These are phyloP conservation scores for Pogona vitticeps DNA, from an alignment of 2,113 vertebrate genomes.

Conservation along the genomic window DNA sequence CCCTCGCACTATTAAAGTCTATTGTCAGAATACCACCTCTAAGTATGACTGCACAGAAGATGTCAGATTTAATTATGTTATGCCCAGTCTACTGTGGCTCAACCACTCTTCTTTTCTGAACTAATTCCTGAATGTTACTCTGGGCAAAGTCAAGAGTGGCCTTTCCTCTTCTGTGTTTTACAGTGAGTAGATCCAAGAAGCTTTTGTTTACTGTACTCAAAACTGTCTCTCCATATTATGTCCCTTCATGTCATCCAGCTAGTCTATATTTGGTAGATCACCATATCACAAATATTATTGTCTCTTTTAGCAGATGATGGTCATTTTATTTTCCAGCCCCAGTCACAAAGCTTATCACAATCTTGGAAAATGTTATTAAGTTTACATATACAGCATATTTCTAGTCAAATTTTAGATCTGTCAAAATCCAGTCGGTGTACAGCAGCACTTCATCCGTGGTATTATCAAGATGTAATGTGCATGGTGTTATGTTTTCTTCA, in stretches of 20 bases:
- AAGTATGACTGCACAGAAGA: constrained; percentile 39
- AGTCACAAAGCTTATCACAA: background rate
- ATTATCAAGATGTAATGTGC: background rate
- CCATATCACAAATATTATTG: constrained; percentile 13
- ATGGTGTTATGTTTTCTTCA: too few species aligned
- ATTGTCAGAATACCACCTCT: background rate
- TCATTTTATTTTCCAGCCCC: too few species aligned
- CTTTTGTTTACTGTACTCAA: constrained; percentile 52
- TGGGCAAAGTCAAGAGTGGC: constrained; percentile 54
- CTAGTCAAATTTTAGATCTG: background rate
- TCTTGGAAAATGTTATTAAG: background rate
- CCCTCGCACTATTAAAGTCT: background rate
- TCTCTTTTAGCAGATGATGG: background rate
- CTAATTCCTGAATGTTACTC: constrained; percentile 52
- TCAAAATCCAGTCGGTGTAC: background rate
- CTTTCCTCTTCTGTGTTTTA: constrained; percentile 31
- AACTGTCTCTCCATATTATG: constrained; percentile 48
- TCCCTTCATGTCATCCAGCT: constrained; percentile 46
- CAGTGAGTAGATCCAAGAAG: constrained; percentile 39
- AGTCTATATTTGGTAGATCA: constrained; percentile 30
- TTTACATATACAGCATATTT: background rate
- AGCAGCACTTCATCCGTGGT: background rate
- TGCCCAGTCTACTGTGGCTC: constrained; percentile 25
- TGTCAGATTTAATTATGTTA: constrained; percentile 48
- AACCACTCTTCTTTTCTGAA: constrained; percentile 44